phyloP scores from a whole-genome alignment of 2,888 invertebrate species.

The Thymelicus sylvestris region DNA sequence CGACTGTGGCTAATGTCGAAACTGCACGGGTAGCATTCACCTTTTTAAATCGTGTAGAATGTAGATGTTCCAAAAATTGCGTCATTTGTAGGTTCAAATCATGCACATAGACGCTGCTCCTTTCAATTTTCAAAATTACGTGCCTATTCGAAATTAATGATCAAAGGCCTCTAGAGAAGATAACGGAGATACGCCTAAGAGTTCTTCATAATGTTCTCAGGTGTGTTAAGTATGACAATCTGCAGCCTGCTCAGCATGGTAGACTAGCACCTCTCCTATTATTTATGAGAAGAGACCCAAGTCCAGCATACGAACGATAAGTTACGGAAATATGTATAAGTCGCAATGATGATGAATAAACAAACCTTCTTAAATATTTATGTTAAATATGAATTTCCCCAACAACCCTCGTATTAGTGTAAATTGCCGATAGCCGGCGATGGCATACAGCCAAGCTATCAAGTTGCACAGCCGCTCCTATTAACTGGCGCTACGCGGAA shows the following conservation, averaged over 20 bases:
- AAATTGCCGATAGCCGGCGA: slow-evolving; percentile 23
- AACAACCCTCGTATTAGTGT: slow-evolving; percentile 16
- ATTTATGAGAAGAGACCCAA: no score
- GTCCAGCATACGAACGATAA: no score
- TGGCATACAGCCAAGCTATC: slow-evolving; percentile 33
- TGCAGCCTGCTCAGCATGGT: no score
- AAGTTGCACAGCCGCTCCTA: slow-evolving; percentile 18
- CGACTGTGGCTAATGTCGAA: background rate
- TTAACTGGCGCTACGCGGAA: slow-evolving; percentile 29
- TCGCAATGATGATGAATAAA: background rate
- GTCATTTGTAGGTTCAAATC: background rate
- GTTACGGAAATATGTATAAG: no score
- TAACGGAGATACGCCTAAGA: no score
- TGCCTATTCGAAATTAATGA: no score
- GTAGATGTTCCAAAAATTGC: background rate
- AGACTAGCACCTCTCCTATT: no score
- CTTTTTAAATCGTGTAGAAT: background rate
- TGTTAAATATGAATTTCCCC: slow-evolving; percentile 3
- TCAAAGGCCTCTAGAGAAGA: no score
- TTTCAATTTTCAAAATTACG: no score
- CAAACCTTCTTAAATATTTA: background rate
- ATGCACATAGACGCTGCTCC: no score
- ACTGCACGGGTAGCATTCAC: background rate
- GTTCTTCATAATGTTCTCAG: no score
- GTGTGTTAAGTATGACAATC: no score